Evolutionary conservation across 2,797 vertebrate species (phyloP).

Genomic region (Pagetopsis macropterus): DNA sequence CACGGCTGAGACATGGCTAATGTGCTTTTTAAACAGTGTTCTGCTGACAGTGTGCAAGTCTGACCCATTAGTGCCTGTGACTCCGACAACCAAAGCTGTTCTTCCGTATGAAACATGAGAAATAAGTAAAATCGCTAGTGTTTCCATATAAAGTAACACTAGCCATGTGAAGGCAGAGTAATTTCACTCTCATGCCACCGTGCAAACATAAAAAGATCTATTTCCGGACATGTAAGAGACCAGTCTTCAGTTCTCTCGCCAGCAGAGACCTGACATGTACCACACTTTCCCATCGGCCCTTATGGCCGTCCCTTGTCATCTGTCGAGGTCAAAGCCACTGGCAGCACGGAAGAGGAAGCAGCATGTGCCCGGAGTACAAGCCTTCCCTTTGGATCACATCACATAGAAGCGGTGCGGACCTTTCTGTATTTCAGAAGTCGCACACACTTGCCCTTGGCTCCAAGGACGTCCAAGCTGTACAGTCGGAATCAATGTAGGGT

Average conservation of each 20-base stretch:
- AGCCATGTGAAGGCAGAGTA: neutral
- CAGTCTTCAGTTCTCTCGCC: conserved; percentile 25
- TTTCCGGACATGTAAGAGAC: conserved; percentile 18
- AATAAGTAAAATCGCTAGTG: neutral
- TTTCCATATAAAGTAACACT: neutral
- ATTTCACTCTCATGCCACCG: neutral
- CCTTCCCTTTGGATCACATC: conserved; percentile 68
- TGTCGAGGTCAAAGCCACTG: conserved; percentile 70
- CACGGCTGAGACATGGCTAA: neutral
- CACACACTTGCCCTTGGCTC: conserved; percentile 60
- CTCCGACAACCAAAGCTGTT: neutral
- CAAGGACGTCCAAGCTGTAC: conserved; percentile 44
- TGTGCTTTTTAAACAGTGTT: neutral
- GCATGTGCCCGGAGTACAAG: conserved; percentile 51
- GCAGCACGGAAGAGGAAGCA: conserved; percentile 62
- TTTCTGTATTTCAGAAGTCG: conserved; percentile 56
- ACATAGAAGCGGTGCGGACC: conserved; percentile 41
- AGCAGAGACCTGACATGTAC: conserved; percentile 41
- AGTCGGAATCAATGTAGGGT: conserved; percentile 50
- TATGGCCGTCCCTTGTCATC: conserved; percentile 47
- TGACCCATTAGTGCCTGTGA: conserved; percentile 10
- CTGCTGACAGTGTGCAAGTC: neutral
- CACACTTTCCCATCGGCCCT: conserved; percentile 33
- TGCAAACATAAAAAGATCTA: neutral
- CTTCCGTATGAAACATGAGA: conserved; percentile 6